Base-by-base conservation (phyloP, 2,113 vertebrate species). In the Mesembrinibis cayennensis region DNA sequence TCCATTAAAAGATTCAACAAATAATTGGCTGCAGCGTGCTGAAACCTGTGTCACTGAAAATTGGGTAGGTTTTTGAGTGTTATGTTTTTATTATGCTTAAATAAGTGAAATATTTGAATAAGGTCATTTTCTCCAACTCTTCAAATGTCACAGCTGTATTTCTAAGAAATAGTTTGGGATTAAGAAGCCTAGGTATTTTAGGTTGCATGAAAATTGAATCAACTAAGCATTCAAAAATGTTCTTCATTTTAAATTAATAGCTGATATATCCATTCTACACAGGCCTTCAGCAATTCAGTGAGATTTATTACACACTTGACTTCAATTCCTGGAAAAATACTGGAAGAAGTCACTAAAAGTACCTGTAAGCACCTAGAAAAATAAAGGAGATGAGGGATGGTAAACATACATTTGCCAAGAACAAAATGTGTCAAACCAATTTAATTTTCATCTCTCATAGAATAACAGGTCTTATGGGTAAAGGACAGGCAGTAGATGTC, bases 391-490 rank as follows among this genome's bases (percentile, higher is more conserved):
- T 59, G 59, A 81, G 58, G 38, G 9, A 87, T 59, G 18, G 55
- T 89, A 93, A 96, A 93, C 77, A 91, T 34, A 52, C 6, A 40
- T 91, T 96, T 91, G 30, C 89, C 73, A 89, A 89, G 91, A 96
- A 94, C 52, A 93, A 87, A 95, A 87, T 45, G 9, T 49, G 81
- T 96, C 93, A 96, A 85, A 94, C 52, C 65, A 63, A 76, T 96
- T 95, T 93, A 52, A 82, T 94, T 76, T 95, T 94, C 47, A 69
- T 91, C 40, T 71, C 3, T 2, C 4, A 4, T 32, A 52, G 30
- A 89, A 65, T 79, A 93, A 84, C 70, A 89, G 38, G 36, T 21
- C 49, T 91, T 87, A 65, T 72, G 70, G 44, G 65, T 87, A 87
- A 87, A 89, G 91, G 61, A 91, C 61, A 85, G 81, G 84, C 47